Evolutionary conservation across 2,797 vertebrate genomes (phyloP), one percentile per base, ranked within the genome.

Genomic region (Danionella dracula): DNA sequence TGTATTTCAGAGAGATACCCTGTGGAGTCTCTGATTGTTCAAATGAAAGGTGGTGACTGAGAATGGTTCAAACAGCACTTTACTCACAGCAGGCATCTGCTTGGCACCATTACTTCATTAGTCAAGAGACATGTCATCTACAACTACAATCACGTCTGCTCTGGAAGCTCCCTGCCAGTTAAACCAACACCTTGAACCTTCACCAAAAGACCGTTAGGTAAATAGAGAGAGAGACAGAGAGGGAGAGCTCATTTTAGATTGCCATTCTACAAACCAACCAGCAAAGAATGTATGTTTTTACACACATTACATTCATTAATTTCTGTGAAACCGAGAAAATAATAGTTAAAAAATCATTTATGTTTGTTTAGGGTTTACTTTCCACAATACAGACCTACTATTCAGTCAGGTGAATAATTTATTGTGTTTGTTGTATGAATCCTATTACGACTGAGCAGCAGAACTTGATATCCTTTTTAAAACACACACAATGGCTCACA

Each of bases 101-200:
- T 75, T 40, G 49, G 46, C 13, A 58, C 27, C 41, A 21, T 50
- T 48, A 49, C 60, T 41, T 15, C 17, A 38, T 54, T 20, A 40
- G 45, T 55, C 20, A 56, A 65, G 46, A 19, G 32, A 46, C 42
- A 57, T 21, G 6, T 54, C 62, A 60, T 58, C 55, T 65, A 50
- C 54, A 46, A 13, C 12, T 64, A 69, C 63, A 65, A 34, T 35
- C 44, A 70, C 70, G 66, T 73, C 73, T 73, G 60, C 63, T 71
- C 40, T 15, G 17, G 31, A 51, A 61, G 27, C 50, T 56, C 63
- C 56, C 59, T 53, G 37, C 44, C 55, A 66, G 67, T 61, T 62
- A 45, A 71, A 64, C 45, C 37, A 63, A 62, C 72, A 70, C 64
- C 38, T 56, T 49, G 9, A 2, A 7, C 16, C 31, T 44, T 9